Base-by-base conservation (phyloP, 2,888 invertebrate species). In the Pocota personata region DNA sequence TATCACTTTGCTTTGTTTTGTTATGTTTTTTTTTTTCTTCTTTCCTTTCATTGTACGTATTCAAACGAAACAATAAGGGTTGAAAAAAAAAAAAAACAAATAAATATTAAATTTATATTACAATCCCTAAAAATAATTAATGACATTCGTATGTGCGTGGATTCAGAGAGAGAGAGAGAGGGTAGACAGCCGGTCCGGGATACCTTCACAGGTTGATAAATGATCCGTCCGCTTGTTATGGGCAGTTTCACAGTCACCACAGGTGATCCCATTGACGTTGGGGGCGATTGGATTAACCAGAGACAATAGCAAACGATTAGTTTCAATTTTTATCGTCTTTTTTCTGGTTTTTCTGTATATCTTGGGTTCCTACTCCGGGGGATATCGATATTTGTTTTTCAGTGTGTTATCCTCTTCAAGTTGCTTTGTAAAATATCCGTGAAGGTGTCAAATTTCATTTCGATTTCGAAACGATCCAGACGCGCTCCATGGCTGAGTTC, bases 61-160 rank as follows among this genome's bases (percentile, higher is more conserved):
- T 64, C 57, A 79, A 46, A 37, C 55, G 27, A 62, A 75, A 84
- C 84, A 80, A 86, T 80, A 66, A 86, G 84, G 80, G 84, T 75
- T 75, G 64, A 43, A 46, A 60, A 71, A 37, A 46, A 50, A 16
- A 12, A 16, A 57, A 78, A 84, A 80, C 71, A 86, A 82, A 87
- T 82, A 87, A 87, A 87, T 87, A 82, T 87, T 87, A 87, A 87
- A 87, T 82, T 86, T 82, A 87, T 87, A 82, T 87, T 87, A 76
- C 46, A 79, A 79, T 79, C 73, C 83, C 69, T 64, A 50, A 64
- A 79, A 73, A 79, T 84, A 79, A 84, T 84, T 84, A 60, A 84
- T 84, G 83, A 79, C 79, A 64, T 60, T 77, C 57, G 71, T 12
- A 16, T 30, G 14, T 32, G 27, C 14, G 55, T 32, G 55, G 30